Base-by-base conservation (phyloP, 1,140 invertebrate genomes). In the Acromyrmex echinatior region DNA sequence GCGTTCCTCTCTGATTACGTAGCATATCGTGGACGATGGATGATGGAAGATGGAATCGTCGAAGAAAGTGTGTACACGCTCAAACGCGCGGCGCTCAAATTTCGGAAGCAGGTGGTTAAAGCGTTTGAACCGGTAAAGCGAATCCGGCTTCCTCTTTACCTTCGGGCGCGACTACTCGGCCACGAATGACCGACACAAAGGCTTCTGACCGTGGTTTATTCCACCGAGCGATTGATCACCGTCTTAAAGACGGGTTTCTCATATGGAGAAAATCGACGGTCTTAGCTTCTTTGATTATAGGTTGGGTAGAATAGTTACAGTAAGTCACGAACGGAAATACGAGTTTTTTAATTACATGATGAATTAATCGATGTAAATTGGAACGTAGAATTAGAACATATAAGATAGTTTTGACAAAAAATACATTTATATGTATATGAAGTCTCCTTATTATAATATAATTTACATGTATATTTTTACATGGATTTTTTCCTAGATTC, bases 21-120 rank as follows among this genome's bases (percentile, higher is more conserved):
- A 16, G 28, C 56, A 49, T 80, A 21, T 65, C 14, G 16, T 53
- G 60, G 49, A 70, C 39, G 63, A 88, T 58, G 25, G 63, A 88
- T 58, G 25, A 88, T 39, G 49, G 35, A 16, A 68, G 49, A 71
- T 49, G 74, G 77, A 81, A 86, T 82, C 86, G 79, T 84, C 45
- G 56, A 62, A 73, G 86, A 88, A 89, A 88, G 87, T 82, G 79
- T 87, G 63, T 74, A 65, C 63, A 81, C 45, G 84, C n/a, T 39
- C n/a, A 73, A 73, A 77, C 70, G 65, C 56, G 70, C 16, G 74
- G 65, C 70, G 79, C 86, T 94, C 92, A 90, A 91, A 93, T 94
- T 94, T 94, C 93, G 92, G 91, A 92, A 93, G 92, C 93, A 94
- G 93, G 93, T 94, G 93, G 93, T 93, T 90, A 91, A 88, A 88